These are phyloP conservation scores for Meta bourneti DNA, from an alignment of 2,888 invertebrate genomes.

Conservation along the genomic window DNA sequence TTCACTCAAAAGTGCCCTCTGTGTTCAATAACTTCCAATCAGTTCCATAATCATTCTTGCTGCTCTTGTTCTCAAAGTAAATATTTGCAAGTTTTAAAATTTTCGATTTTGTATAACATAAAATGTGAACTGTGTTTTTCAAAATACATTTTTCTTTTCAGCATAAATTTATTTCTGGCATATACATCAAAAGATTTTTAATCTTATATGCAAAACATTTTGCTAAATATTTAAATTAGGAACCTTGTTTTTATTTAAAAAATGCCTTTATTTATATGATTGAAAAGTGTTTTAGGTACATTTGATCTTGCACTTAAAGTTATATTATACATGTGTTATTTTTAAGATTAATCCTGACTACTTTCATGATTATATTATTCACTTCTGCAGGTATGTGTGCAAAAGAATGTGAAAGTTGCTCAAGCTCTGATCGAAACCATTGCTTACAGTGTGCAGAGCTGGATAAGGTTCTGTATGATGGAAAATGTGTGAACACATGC, in stretches of 20 bases:
- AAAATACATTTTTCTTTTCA: background rate
- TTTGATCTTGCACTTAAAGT: too few species aligned
- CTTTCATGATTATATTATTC: too few species aligned
- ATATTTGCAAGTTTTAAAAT: background rate
- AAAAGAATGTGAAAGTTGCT: conserved; percentile 42
- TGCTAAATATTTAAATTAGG: background rate
- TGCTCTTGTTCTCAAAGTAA: conserved; percentile 53
- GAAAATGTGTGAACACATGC: conserved; percentile 58
- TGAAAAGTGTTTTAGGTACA: too few species aligned
- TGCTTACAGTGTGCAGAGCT: conserved; percentile 47
- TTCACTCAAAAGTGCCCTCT: conserved; percentile 49
- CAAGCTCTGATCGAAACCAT: background rate
- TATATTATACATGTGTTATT: too few species aligned
- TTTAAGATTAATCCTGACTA: too few species aligned
- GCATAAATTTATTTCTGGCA: background rate
- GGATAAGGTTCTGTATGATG: conserved; percentile 40
- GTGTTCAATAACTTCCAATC: conserved; percentile 4
- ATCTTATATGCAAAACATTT: background rate
- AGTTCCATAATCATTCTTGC: conserved; percentile 16
- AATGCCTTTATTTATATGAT: too few species aligned
- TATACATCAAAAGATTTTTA: background rate
- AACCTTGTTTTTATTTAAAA: too few species aligned
- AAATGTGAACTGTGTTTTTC: background rate
- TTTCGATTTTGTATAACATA: background rate
- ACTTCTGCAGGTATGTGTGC: conserved; percentile 20